Evolutionary conservation across 2,888 invertebrate genomes (phyloP).

Genomic region (Oligia fasciuncula): DNA sequence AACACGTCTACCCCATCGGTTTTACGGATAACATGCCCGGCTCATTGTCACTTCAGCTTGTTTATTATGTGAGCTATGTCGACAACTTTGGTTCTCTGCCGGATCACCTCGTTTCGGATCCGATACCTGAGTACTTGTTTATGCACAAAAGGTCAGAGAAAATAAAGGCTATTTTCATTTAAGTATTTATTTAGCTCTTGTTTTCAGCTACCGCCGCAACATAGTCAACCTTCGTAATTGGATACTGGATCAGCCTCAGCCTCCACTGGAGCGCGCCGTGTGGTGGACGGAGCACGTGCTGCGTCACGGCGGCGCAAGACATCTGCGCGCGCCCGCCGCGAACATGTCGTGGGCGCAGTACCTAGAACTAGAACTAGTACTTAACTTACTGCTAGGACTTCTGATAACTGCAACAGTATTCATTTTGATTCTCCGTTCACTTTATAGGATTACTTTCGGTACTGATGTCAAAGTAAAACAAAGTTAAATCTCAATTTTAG

Average conservation of each 20-base stretch:
- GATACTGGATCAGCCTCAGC: conserved; percentile 28
- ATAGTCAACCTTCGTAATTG: conserved; percentile 28
- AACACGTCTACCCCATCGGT: neutral
- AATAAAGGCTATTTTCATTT: no score
- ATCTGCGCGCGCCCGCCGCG: conserved; percentile 72
- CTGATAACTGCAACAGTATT: no score
- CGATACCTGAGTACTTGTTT: no score
- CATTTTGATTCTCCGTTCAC: no score
- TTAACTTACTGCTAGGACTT: no score
- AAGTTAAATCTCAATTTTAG: no score
- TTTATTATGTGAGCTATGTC: neutral
- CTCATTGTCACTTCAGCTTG: neutral
- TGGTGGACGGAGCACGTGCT: conserved; percentile 71
- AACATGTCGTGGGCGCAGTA: conserved; percentile 3
- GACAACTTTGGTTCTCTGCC: no score
- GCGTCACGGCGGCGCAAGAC: conserved; percentile 73
- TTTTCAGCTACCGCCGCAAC: conserved; percentile 34
- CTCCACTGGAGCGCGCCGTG: conserved; percentile 71
- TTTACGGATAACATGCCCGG: neutral
- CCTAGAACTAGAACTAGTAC: conserved; percentile 62
- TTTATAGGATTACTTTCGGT: no score
- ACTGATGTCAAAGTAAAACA: no score
- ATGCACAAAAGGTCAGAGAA: no score
- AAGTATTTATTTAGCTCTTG: no score
- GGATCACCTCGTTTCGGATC: no score